phyloP scores from a whole-genome alignment of 2,113 vertebrate genomes.

The Pleuronectes platessa region DNA sequence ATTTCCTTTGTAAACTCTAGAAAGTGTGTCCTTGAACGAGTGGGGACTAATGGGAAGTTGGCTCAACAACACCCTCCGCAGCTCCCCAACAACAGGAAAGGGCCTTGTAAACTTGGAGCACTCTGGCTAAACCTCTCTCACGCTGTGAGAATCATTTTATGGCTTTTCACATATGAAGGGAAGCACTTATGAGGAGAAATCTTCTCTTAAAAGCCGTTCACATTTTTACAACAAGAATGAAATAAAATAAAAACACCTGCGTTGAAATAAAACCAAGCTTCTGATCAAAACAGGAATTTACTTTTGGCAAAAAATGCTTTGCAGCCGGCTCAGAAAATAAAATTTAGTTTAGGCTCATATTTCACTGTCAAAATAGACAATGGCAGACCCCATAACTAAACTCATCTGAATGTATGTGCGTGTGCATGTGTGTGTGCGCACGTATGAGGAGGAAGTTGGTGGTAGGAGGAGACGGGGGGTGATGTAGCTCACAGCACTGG shows the following conservation, averaged over 20 bases:
- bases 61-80: conserved; percentile 40
- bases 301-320: neutral
- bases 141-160: neutral
- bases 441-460: conserved; percentile 60
- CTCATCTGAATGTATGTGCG: conserved; percentile 6
- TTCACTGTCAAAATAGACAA: conserved; percentile 33
- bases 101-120: conserved; percentile 37
- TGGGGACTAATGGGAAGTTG: conserved; percentile 48
- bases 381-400: conserved; percentile 17
- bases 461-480: conserved; percentile 41
- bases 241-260: neutral
- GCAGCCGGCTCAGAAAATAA: neutral
- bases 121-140: conserved; percentile 18
- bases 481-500: conserved; percentile 70
- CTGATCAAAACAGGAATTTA: neutral
- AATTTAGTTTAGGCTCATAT: neutral
- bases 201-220: neutral
- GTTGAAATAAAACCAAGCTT: neutral
- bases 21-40: conserved; percentile 39
- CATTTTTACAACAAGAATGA: neutral
- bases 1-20: conserved; percentile 22
- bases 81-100: conserved; percentile 60
- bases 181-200: neutral
- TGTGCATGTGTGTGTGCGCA: conserved; percentile 12
- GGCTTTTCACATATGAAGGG: neutral